These are phyloP conservation scores for Ctenochaetus hawaiiensis DNA, from an alignment of 2,797 vertebrate species.

Conservation along the genomic window DNA sequence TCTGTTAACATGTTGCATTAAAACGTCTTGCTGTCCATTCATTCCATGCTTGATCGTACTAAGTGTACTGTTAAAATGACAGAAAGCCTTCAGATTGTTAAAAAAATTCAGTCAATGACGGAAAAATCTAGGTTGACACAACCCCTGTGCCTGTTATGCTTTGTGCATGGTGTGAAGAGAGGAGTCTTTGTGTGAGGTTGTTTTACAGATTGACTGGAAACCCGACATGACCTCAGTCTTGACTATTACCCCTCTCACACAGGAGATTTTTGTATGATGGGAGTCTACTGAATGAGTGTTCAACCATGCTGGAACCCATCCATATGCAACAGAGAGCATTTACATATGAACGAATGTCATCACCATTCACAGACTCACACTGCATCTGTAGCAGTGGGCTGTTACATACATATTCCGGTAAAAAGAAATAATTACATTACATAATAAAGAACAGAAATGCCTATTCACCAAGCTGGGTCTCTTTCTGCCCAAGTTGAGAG, in stretches of 20 bases:
- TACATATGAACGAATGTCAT: slow-evolving; percentile 5
- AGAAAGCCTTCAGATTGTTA: too few species aligned
- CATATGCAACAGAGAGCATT: slow-evolving; percentile 8
- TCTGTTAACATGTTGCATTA: not conserved
- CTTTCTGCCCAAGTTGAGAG: not conserved
- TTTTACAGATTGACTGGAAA: slow-evolving; percentile 48
- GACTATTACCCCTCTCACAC: slow-evolving; percentile 49
- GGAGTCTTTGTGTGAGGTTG: slow-evolving; percentile 61
- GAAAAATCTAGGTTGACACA: too few species aligned
- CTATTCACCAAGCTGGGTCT: slow-evolving; percentile 2
- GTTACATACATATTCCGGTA: not conserved
- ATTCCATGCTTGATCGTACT: too few species aligned
- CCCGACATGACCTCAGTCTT: slow-evolving; percentile 70
- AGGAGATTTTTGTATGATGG: slow-evolving; percentile 34
- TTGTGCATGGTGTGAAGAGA: slow-evolving; percentile 59
- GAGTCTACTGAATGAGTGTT: slow-evolving; percentile 15
- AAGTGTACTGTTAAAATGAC: too few species aligned
- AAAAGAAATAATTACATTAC: not conserved
- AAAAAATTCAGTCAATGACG: too few species aligned
- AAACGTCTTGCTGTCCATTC: too few species aligned
- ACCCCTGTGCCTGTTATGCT: slow-evolving; percentile 48
- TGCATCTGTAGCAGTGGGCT: not conserved
- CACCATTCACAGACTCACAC: not conserved
- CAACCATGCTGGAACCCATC: slow-evolving; percentile 27
- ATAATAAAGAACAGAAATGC: slow-evolving; percentile 19